phyloP scores from a whole-genome alignment of 2,797 vertebrate species.

The Setipinna tenuifilis region DNA sequence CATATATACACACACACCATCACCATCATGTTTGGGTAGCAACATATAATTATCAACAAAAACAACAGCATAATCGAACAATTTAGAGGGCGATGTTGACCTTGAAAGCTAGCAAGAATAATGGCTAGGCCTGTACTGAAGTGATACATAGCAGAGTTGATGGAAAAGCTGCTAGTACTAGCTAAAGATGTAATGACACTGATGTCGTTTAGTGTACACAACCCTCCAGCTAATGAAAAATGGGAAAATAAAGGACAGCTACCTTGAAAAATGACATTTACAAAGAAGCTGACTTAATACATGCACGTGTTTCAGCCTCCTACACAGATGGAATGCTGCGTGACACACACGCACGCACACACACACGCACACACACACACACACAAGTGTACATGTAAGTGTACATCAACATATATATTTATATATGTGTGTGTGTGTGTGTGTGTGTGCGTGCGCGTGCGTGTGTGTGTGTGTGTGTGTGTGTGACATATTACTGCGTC shows the following conservation, averaged over 20 bases:
- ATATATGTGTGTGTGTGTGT: no score
- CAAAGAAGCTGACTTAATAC: not conserved
- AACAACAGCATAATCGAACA: not conserved
- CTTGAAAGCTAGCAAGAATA: not conserved
- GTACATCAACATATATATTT: no score
- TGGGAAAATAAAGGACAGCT: not conserved
- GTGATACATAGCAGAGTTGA: not conserved
- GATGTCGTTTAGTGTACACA: not conserved
- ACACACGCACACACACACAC: no score
- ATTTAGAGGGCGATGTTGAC: not conserved
- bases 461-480: not conserved
- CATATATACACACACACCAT: not conserved
- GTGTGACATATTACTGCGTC: not conserved
- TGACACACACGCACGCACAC: not conserved
- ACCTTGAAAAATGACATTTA: not conserved
- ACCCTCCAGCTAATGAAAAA: not conserved
- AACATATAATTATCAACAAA: not conserved
- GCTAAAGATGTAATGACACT: not conserved
- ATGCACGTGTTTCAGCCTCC: not conserved
- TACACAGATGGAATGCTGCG: not conserved
- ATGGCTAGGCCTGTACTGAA: not conserved
- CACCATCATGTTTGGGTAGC: not conserved
- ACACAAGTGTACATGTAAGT: no score
- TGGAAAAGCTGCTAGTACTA: not conserved
- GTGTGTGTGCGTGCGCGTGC: no score